Evolutionary conservation across 2,888 invertebrate genomes (phyloP), one percentile per base, ranked within the genome.

Genomic region (Pterostichus madidus): DNA sequence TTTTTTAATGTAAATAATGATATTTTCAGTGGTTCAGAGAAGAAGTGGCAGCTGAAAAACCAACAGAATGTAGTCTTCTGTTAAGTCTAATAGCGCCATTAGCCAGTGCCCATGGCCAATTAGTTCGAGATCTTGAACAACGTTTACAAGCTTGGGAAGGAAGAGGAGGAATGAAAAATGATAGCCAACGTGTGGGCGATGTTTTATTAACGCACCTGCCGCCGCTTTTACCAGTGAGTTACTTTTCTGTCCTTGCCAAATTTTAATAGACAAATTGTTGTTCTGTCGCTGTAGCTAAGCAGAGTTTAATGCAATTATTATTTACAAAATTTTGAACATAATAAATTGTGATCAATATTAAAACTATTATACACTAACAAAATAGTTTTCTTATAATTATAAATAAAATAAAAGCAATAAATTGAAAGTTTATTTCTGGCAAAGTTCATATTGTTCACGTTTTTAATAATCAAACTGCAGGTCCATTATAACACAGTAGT

Each of bases 91-190:
- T 95, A 83, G 93, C 94, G 84, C 95, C 97, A 78, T 92, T 98
- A 84, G 96, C 96, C 80, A 94, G 96, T 88, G 95, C 95, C 86
- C 97, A 97, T 87, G 95, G 94, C 76, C 93, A 93, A 39, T 93
- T 98, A 85, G 92, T 98, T 85, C 92, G 95, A 89, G 95, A 96
- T 90, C 90, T 96, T 87, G 95, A 97, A 90, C 91, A 94, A 88
- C 91, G 96, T 84, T 89, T 97, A 83, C 93, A 94, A 39, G 91
- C 93, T 85, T 96, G 96, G 94, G 95, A 95, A 86, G 93, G 93
- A 31, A 91, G 92, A 84, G 92, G 92, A 46, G 88, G 89, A 2
- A 87, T 87, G 80, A 87, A 88, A 3, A 88, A 89, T 44, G 89
- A 90, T 1, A 88, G 92, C 17, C 94, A 94, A 88, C 92, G 93